Percentiles rank a stretch among this genome's conserved stretches.
Evolutionary conservation across 2,888 invertebrate genomes (phyloP).

Genomic region (Synergus umbraculus): DNA sequence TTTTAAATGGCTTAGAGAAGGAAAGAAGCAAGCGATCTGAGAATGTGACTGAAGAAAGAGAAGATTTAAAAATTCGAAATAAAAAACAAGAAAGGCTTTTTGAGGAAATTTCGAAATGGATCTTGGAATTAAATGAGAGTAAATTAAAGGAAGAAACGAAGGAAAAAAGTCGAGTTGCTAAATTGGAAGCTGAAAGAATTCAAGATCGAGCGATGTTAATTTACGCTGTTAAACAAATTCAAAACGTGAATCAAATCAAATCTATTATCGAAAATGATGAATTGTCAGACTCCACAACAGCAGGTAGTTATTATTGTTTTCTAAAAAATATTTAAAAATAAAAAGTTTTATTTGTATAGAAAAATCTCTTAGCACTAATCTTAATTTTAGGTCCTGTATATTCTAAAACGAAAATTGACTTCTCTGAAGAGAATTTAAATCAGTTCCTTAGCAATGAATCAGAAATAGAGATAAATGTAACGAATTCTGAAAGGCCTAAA

Average conservation of each 20-base stretch:
- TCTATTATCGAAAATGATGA: neutral
- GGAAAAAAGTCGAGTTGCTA: constrained; percentile 10
- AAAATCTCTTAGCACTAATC: neutral
- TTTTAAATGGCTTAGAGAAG: constrained; percentile 18
- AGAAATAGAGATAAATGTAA: neutral
- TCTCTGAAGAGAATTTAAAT: neutral
- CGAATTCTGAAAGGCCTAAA: neutral
- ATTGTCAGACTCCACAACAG: neutral
- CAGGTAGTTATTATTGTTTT: neutral
- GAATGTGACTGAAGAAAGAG: neutral
- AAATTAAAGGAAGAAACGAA: neutral
- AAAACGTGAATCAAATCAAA: constrained; percentile 50
- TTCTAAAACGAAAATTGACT: neutral
- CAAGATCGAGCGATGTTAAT: constrained; percentile 52
- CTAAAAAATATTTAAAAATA: neutral
- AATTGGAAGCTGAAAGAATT: constrained; percentile 41
- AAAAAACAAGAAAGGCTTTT: neutral
- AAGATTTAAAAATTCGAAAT: neutral
- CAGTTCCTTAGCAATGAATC: neutral
- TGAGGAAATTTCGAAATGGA: neutral
- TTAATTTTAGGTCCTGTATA: neutral
- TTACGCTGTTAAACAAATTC: constrained; percentile 47
- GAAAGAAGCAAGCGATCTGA: neutral
- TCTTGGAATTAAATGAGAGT: neutral
- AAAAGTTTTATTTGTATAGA: neutral